Evolutionary conservation across 2,888 invertebrate species (phyloP).

Genomic region (Notodonta ziczac): DNA sequence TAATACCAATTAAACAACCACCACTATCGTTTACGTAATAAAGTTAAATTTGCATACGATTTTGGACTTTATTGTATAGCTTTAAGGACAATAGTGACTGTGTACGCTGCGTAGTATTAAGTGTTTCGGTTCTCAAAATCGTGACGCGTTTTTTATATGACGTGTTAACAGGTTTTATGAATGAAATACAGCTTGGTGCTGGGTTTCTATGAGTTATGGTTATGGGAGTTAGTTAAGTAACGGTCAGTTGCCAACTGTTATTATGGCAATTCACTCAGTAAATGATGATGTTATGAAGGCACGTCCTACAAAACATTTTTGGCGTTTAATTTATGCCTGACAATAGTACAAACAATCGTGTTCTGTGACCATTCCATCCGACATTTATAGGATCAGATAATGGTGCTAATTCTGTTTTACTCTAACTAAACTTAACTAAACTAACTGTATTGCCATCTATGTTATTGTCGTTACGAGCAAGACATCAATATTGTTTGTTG

Average conservation of each 20-base stretch:
- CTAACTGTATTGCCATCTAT: no score
- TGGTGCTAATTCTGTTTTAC: no score
- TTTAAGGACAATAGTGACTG: conserved; percentile 34
- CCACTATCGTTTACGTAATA: conserved; percentile 57
- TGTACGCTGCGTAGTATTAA: conserved; percentile 23
- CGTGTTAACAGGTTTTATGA: conserved; percentile 58
- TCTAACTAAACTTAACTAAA: no score
- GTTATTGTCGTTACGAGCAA: no score
- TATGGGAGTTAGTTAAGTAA: not conserved
- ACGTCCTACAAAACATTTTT: no score
- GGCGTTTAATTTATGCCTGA: no score
- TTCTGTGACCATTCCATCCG: no score
- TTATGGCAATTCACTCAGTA: no score
- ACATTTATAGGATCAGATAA: no score
- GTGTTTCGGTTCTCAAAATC: conserved; percentile 39
- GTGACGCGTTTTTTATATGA: conserved; percentile 53
- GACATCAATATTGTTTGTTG: no score
- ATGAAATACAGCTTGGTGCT: conserved; percentile 42
- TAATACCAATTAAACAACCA: conserved; percentile 74
- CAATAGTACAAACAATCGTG: no score
- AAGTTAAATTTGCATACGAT: conserved; percentile 46
- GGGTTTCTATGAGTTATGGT: conserved; percentile 15
- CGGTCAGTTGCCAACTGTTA: not conserved
- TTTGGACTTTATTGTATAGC: conserved; percentile 46
- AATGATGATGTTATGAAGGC: no score